Conservation (phyloP, 2,113 vertebrate genomes). For the Erpornis zantholeuca region DNA sequence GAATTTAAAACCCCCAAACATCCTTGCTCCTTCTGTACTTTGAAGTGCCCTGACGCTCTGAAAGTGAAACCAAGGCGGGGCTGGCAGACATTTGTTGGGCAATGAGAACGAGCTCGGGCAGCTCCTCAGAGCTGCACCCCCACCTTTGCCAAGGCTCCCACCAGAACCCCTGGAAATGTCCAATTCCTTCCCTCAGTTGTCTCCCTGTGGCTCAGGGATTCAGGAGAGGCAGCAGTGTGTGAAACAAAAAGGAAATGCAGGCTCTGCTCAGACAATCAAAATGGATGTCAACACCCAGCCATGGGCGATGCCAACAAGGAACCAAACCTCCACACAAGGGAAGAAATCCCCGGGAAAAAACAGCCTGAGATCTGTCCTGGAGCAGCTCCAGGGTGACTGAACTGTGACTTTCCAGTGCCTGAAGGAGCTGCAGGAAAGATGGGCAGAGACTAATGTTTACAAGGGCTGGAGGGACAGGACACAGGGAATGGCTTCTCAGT, state of each 20-base stretch:
- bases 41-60: neutral
- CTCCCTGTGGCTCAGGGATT: neutral
- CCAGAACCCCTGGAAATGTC: neutral
- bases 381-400: neutral
- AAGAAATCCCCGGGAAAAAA: neutral
- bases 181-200: neutral
- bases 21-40: neutral
- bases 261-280: neutral
- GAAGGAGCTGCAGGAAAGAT: neutral
- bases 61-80: constrained; percentile 40
- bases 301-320: neutral
- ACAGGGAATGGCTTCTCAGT: accelerated
- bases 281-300: neutral
- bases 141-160: neutral
- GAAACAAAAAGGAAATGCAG: neutral
- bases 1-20: neutral
- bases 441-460: neutral
- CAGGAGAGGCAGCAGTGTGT: accelerated
- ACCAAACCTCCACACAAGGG: accelerated
- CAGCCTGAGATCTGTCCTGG: neutral
- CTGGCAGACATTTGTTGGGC: neutral
- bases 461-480: neutral
- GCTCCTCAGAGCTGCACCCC: neutral
- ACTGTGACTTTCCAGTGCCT: neutral
- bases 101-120: neutral